Evolutionary conservation across 2,797 vertebrate genomes (phyloP), one percentile per base, ranked within the genome.

Genomic region (Neosalanx taihuensis): DNA sequence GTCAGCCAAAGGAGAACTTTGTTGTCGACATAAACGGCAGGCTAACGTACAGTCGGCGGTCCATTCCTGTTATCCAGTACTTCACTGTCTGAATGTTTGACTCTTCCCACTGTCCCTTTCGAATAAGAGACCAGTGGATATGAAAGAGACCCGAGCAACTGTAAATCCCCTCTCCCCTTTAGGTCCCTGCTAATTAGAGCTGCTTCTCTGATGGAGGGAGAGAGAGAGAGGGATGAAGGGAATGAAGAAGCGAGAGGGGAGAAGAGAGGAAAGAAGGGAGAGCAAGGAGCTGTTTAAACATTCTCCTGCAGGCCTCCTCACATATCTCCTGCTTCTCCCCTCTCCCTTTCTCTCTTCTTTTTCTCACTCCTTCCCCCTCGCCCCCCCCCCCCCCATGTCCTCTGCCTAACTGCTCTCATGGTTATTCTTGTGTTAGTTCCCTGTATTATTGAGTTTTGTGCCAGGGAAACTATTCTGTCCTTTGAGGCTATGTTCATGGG

Each of bases 141-240:
- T 58, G 56, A 67, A 66, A 12, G 20, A 67, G 53, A 46, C 31
- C n/a, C 46, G 63, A 33, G 20, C 60, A 60, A 31, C 51, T n/a
- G 29, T 74, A 66, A 81, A 74, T 74, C 60, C 26, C 31, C 9
- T 63, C 41, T 10, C 51, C 41, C 18, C 4, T 35, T 63, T 67
- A 69, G 66, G 73, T 23, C 37, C 35, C 31, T 4, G 7, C 41
- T 79, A 83, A 74, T 74, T 76, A 76, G 71, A 37, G 49, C 30
- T 73, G 15, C 72, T 60, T 64, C 51, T 58, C 62, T 59, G 64
- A n/a, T 59, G 33, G 46, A 63, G 60, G 31, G 29, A 4, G 37
- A 12, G 37, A 41, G 9, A 41, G 37, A 12, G 37, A 10, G 37
- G 37, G 37, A 41, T 41, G 37, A 41, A 41, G 37, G 37, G 37